Conservation (phyloP, 2,888 invertebrate genomes). For the Sturmia bella region DNA sequence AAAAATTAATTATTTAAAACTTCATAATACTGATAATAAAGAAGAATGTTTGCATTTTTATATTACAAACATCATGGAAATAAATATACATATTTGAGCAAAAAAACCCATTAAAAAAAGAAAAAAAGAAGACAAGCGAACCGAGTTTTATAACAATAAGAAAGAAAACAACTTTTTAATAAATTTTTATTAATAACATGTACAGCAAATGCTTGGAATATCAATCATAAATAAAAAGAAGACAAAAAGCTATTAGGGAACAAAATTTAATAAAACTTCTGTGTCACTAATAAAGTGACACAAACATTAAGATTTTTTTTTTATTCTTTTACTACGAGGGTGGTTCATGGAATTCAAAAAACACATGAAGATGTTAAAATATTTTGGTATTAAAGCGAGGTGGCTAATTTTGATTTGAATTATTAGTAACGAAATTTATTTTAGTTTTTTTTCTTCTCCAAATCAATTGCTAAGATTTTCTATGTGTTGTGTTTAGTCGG, state of each 20-base stretch:
- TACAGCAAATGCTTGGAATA: conserved; percentile 71
- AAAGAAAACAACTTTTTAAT: conserved; percentile 68
- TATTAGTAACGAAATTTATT: too few relatives aligned
- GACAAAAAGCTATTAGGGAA: conserved; percentile 17
- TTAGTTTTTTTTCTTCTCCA: too few relatives aligned
- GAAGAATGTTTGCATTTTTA: background rate
- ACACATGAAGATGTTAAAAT: too few relatives aligned
- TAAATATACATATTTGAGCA: conserved; percentile 22
- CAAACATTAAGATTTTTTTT: conserved; percentile 7
- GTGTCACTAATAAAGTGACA: conserved; percentile 24
- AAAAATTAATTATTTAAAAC: conserved; percentile 29
- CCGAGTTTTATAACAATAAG: conserved; percentile 54
- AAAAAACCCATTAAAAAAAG: conserved; percentile 22
- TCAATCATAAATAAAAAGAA: conserved; percentile 67
- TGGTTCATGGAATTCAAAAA: background rate
- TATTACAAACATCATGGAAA: conserved; percentile 12
- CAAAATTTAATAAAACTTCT: conserved; percentile 16
- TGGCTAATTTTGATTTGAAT: too few relatives aligned
- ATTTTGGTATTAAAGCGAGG: too few relatives aligned
- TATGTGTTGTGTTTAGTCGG: too few relatives aligned
- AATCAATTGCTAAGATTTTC: too few relatives aligned
- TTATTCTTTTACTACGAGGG: background rate
- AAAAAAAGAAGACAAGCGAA: conserved; percentile 22
- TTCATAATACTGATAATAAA: conserved; percentile 22
- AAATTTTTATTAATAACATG: conserved; percentile 71